These are phyloP conservation scores for Tinamus major DNA, from an alignment of 2,797 vertebrate species.

Conservation along the genomic window DNA sequence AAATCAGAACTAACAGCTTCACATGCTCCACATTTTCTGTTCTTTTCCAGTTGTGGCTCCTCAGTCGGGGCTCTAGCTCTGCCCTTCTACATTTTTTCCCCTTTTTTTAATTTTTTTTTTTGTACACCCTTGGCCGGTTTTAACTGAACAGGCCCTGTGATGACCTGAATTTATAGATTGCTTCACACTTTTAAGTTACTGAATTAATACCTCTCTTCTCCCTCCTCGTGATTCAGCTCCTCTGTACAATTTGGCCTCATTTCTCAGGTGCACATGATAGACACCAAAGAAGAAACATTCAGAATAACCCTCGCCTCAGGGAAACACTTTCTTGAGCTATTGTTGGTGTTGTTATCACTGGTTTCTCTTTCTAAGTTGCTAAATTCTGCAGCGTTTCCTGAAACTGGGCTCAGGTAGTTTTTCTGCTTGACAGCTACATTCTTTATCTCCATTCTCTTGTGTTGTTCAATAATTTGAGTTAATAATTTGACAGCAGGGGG, in stretches of 20 bases:
- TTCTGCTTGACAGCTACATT: neutral
- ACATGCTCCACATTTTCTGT: neutral
- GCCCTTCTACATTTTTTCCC: neutral
- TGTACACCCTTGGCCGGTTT: rapidly evolving
- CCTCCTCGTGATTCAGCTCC: neutral
- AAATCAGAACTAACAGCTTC: neutral
- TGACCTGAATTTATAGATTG: neutral
- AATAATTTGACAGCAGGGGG: neutral
- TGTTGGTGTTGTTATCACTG: neutral
- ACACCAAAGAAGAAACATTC: neutral
- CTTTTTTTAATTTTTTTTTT: no score
- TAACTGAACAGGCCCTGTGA: neutral
- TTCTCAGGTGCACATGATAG: neutral
- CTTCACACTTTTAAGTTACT: neutral
- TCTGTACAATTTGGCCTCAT: neutral
- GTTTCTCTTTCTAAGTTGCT: neutral
- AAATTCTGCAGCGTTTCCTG: neutral
- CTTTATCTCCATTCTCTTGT: neutral
- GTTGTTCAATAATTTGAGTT: neutral
- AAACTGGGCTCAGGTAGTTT: neutral
- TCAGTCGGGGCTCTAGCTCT: no score
- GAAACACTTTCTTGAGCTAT: neutral
- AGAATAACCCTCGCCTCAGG: neutral
- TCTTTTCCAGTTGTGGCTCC: neutral
- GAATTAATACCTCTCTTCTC: neutral